Conservation (phyloP, 2,888 invertebrate species). For the Dugesia japonica region DNA sequence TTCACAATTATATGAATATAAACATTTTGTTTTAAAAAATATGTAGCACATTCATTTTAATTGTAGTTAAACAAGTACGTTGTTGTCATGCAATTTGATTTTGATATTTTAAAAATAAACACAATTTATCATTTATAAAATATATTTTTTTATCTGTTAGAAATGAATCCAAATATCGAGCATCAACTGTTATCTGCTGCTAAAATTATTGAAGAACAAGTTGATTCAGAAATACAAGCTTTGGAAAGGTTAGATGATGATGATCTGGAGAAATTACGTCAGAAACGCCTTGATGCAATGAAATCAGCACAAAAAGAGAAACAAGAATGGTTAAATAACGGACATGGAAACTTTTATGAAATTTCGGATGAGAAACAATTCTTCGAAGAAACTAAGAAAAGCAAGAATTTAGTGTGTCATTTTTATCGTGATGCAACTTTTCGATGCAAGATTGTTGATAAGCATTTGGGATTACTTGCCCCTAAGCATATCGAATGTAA, state of each 20-base stretch:
- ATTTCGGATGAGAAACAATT: constrained; percentile 77
- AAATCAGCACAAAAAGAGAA: constrained; percentile 65
- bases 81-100: too few relatives aligned
- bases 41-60: too few relatives aligned
- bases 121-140: too few relatives aligned
- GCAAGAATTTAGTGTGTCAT: constrained; percentile 71
- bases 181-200: background rate
- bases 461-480: constrained; percentile 71
- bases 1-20: too few relatives aligned
- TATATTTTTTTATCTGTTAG: too few relatives aligned
- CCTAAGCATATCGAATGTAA: constrained; percentile 70
- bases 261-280: constrained; percentile 69
- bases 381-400: constrained; percentile 73
- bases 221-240: constrained; percentile 69
- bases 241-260: constrained; percentile 57
- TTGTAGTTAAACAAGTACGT: too few relatives aligned
- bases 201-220: constrained; percentile 57
- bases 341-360: constrained; percentile 50
- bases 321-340: constrained; percentile 62
- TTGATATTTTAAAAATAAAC: too few relatives aligned
- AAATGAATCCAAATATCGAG: background rate
- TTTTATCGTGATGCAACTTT: constrained; percentile 71
- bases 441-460: constrained; percentile 77
- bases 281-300: constrained; percentile 65
- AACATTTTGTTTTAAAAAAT: too few relatives aligned